Evolutionary conservation across 2,797 vertebrate species (phyloP).

Genomic region (Acridotheres tristis): DNA sequence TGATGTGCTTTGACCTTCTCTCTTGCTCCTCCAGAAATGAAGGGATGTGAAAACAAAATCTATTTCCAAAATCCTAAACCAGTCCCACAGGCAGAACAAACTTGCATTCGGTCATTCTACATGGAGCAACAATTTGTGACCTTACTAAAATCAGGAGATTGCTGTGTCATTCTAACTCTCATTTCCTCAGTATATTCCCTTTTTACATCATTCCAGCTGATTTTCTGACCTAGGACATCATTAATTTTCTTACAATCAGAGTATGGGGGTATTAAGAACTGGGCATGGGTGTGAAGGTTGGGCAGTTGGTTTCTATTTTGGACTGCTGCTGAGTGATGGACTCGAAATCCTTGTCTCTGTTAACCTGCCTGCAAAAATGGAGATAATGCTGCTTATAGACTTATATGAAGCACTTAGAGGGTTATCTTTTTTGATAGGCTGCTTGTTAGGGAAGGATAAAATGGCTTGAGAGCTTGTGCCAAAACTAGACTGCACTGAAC

Average conservation of each 20-base stretch:
- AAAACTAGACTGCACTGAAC: constrained; percentile 60
- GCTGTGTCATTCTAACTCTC: not conserved
- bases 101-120: not conserved
- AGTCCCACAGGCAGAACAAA: not conserved
- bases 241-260: not conserved
- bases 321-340: constrained; percentile 35
- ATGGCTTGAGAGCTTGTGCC: constrained; percentile 53
- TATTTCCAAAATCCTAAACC: not conserved
- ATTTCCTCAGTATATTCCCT: not conserved
- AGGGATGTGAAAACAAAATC: not conserved
- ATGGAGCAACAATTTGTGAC: not conserved
- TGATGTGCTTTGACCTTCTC: not conserved
- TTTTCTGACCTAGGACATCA: not conserved
- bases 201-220: not conserved
- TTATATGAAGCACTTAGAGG: constrained; percentile 35
- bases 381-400: constrained; percentile 47
- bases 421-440: constrained; percentile 65
- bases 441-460: constrained; percentile 59
- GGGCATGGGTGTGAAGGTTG: not conserved
- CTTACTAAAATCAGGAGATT: not conserved
- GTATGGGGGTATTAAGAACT: not conserved
- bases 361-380: constrained; percentile 48
- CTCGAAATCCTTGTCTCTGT: constrained; percentile 9
- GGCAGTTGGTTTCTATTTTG: constrained; percentile 28
- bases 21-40: not conserved